Evolutionary conservation across 2,888 invertebrate species (phyloP), one percentile per base, ranked within the genome.

Genomic region (Metellina segmentata): DNA sequence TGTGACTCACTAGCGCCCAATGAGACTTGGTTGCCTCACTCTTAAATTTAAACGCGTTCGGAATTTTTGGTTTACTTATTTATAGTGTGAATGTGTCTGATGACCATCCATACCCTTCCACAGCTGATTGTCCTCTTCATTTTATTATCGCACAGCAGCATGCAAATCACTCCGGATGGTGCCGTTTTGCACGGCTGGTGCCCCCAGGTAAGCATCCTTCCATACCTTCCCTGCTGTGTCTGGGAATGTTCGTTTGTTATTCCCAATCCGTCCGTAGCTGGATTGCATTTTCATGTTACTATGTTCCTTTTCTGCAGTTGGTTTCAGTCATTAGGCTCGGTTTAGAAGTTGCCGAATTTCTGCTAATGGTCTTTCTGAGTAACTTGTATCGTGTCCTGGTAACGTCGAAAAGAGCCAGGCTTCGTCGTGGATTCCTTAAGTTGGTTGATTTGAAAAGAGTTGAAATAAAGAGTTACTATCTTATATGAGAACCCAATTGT

Each of bases 1-100:
- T 77, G 91, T 91, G 91, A 91, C 87, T 87, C 90, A 87, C 81
- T 16, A 16, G n/a, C 53, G 70, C 61, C 87, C 86, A 81, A 77
- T 82, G 91, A 91, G 77, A 87, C 75, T 79, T 77, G 72, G 53
- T 53, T 72, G 82, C 52, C 85, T 83, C 83, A 83, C 83, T 91
- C 34, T 87, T 91, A 91, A 87, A 82, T 91, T 91, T 83, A 82
- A 87, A 87, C 87, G 52, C 53, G 69, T 34, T 53, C 81, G 78
- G 85, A 61, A n/a, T 53, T 78, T 77, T 83, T 75, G 52, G 52
- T 69, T 86, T 86, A 78, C 78, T 86, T 86, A 86, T 86, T 86
- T 87, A 79, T 72, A 79, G 48, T 53, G 72, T 70, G 71, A 70
- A 71, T 87, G 79, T 71, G 79, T 71, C 79, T 72, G 71, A 82